Base-by-base conservation (phyloP, 2,797 vertebrate species). In the Ceryle rudis region DNA sequence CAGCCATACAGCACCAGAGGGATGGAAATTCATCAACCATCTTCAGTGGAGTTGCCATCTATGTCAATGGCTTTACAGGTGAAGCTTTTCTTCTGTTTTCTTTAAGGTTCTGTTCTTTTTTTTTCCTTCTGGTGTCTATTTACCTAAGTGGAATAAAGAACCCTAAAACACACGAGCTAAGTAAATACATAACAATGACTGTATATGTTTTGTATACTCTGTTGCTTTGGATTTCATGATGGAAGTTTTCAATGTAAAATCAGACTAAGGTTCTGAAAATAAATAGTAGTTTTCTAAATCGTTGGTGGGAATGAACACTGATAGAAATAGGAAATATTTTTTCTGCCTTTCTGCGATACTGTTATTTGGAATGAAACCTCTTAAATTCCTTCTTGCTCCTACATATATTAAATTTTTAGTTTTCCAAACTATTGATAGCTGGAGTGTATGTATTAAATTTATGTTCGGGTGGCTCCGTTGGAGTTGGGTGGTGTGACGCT, bases 51-150 rank as follows among this genome's bases (percentile, higher is more conserved):
- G 99, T 99, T 35, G 98, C 99, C 71, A 99, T 99, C 98, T 99
- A 99, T 90, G 99, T 99, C 95, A 99, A 99, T 81, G 99, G 99
- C 94, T 99, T 99, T 96, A 99, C 99, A 98, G 99, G 99, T 99
- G 92, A 96, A 92, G 12, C 25, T 81, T 89, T 87, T 7, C 5
- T 65, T 82, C 7, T 49, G 11, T 16, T 51, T 52, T 62, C 71
- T 90, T 87, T 37, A 64, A 64, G 29, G 11, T 54, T 85, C 23
- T 75, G 5, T 66, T 52, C 35, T 64, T 20, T 44, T 25, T 39
- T 41, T 42, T 57, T 2, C 31, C 26, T 52, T 86, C 11, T 79
- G 22, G 3, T 49, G 5, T 58, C 64, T 54, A 8, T 81, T 74
- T 85, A 23, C 16, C 25, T 37, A 52, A 46, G 13, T 60, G 42